Evolutionary conservation across 2,113 vertebrate species (phyloP), one percentile per base, ranked within the genome.

Genomic region (Strigops habroptila): DNA sequence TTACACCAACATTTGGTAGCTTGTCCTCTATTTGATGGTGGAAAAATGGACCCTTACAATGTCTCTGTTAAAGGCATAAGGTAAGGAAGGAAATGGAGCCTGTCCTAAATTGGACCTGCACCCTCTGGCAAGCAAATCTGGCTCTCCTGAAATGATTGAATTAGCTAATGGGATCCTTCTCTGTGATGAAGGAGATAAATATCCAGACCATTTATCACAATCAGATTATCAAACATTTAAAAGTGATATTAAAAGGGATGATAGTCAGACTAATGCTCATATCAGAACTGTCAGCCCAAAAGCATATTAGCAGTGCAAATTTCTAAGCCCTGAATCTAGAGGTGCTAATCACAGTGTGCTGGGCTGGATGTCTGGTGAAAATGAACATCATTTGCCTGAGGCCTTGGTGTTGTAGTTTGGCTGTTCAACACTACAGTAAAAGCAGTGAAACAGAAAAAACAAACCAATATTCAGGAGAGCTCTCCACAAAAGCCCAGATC

Each of bases 171-270:
- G 69, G 77, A 88, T 93, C 81, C 31, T 71, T 83, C 48, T 69
- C 12, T 43, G n/a, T 17, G 67, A 85, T 53, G 37, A 87, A 93
- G 18, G 44, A 91, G 86, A 95, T 67, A 87, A 93, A 96, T 91
- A 94, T 65, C 62, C 74, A 62, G 80, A 44, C 44, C 81, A 93
- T 92, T 93, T 84, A 85, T 95, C 88, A 92, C 53, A 73, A 79
- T 90, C 76, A 73, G 77, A 82, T 85, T 86, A 94, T 95, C 94
- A 94, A 96, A 95, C 74, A 87, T 95, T 96, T 87, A 93, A 49
- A 79, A 90, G 79, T 37, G 70, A 33, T 65, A 39, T 92, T 83
- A 90, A 75, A 71, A 46, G 71, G 65, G 64, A 63, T 0, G 1
- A 60, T 48, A 44, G 48, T 76, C 79, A 62, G 67, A 25, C 49